A percentile compares a stretch with the other conserved stretches of the same genome.
phyloP scores from a whole-genome alignment of 2,888 invertebrate species.

The Teleiodes luculella region DNA sequence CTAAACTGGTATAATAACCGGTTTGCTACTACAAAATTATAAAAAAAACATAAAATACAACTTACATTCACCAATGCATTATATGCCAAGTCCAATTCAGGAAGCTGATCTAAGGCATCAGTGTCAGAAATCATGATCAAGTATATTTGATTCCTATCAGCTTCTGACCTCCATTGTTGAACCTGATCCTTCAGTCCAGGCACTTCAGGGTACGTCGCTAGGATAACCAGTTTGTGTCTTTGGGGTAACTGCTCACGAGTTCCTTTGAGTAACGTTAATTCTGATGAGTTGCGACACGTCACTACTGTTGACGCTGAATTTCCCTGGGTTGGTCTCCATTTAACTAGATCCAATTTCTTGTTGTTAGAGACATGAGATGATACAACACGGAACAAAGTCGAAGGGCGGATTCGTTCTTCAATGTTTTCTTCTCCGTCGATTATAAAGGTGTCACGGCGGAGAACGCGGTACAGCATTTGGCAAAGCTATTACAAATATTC shows the following conservation, averaged over 20 bases:
- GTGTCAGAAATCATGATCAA: constrained; percentile 40
- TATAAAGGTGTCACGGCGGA: constrained; percentile 33
- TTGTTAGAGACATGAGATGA: constrained; percentile 27
- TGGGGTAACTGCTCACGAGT: constrained; percentile 28
- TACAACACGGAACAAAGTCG: constrained; percentile 30
- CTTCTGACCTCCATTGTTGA: constrained; percentile 35
- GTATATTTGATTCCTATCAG: constrained; percentile 34
- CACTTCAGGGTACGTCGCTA: constrained; percentile 37
- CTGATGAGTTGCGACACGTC: constrained; percentile 32
- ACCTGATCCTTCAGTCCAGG: constrained; percentile 36
- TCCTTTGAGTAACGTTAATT: constrained; percentile 29
- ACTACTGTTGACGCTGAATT: constrained; percentile 29
- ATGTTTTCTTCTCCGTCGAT: constrained; percentile 29
- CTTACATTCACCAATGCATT: constrained; percentile 41
- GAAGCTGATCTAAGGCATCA: constrained; percentile 34
- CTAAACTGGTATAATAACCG: too few relatives aligned
- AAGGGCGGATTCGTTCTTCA: constrained; percentile 22
- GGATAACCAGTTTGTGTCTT: constrained; percentile 34
- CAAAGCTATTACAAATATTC: constrained; percentile 26
- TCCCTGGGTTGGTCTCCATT: constrained; percentile 31
- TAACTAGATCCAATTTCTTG: constrained; percentile 28
- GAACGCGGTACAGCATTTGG: constrained; percentile 26
- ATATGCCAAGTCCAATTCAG: constrained; percentile 38
- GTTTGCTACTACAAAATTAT: too few relatives aligned
- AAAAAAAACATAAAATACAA: too few relatives aligned